A percentile compares a stretch with the other conserved stretches of the same genome.
Conservation (phyloP, 2,797 vertebrate genomes). For the Helostoma temminkii region DNA sequence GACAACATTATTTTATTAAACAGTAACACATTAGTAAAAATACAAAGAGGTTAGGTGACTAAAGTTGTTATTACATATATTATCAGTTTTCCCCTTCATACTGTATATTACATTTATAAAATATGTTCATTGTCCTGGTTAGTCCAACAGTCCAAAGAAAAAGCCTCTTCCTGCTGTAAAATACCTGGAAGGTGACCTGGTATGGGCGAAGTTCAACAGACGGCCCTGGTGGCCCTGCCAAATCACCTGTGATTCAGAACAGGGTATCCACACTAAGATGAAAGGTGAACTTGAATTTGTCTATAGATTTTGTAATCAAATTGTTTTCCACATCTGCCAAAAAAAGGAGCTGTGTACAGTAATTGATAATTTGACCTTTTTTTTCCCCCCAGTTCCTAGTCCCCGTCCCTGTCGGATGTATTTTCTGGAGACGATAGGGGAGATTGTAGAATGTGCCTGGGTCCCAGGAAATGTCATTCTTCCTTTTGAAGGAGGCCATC, state of each 20-base stretch:
- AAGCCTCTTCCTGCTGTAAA: conserved; percentile 88
- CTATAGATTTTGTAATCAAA: conserved; percentile 1
- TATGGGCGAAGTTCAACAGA: conserved; percentile 98
- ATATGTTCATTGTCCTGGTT: conserved; percentile 49
- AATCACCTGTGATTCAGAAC: conserved; percentile 87
- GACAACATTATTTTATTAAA: not conserved
- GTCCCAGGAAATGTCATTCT: conserved; percentile 90
- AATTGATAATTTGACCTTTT: not conserved
- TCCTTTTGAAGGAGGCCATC: conserved; percentile 93
- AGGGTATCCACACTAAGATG: conserved; percentile 92
- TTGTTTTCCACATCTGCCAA: not conserved
- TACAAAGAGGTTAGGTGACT: not conserved
- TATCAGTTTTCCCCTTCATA: not conserved
- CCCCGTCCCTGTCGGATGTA: conserved; percentile 92
- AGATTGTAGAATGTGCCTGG: conserved; percentile 91
- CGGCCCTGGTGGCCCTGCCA: conserved; percentile 98
- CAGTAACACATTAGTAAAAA: not conserved
- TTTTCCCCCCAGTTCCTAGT: conserved; percentile 80
- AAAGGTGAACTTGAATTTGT: conserved; percentile 86
- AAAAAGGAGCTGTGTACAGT: not conserved
- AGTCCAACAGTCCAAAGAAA: conserved; percentile 88
- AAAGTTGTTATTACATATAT: not conserved
- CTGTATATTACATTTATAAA: not conserved
- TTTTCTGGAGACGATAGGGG: conserved; percentile 92
- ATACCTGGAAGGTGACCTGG: conserved; percentile 92